Evolutionary conservation across 1,140 invertebrate species (phyloP).

Genomic region (Pentalonia nigronervosa): DNA sequence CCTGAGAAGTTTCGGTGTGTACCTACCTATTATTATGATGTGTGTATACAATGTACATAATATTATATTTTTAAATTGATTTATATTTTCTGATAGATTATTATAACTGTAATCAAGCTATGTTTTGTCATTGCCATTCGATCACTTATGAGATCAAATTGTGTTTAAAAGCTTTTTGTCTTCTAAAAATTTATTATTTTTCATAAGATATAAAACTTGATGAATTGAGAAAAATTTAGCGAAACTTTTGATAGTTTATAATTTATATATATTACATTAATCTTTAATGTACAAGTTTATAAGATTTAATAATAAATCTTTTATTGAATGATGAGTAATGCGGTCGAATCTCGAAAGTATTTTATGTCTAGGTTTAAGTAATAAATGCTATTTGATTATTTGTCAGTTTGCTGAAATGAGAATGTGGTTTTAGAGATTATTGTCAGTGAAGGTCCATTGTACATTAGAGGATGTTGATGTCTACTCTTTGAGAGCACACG

Average conservation of each 20-base stretch:
- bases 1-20: neutral
- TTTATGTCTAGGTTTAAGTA: neutral
- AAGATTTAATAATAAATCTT: neutral
- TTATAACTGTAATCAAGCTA: neutral
- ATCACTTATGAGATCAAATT: neutral
- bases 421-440: neutral
- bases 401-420: neutral
- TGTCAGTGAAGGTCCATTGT: neutral
- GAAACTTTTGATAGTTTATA: conserved; percentile 5
- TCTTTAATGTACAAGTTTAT: neutral
- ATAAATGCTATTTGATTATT: conserved; percentile 18
- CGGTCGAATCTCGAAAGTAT: neutral
- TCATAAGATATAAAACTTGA: conserved; percentile 15
- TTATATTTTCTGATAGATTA: neutral
- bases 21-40: neutral
- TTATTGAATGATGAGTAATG: neutral
- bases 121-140: neutral
- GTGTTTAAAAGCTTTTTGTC: conserved; percentile 26
- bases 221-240: neutral
- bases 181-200: neutral
- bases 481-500: neutral
- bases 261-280: neutral
- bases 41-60: neutral
- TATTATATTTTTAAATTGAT: neutral
- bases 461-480: neutral